Evolutionary conservation across 2,113 vertebrate species (phyloP).

Genomic region (Suncus etruscus): DNA sequence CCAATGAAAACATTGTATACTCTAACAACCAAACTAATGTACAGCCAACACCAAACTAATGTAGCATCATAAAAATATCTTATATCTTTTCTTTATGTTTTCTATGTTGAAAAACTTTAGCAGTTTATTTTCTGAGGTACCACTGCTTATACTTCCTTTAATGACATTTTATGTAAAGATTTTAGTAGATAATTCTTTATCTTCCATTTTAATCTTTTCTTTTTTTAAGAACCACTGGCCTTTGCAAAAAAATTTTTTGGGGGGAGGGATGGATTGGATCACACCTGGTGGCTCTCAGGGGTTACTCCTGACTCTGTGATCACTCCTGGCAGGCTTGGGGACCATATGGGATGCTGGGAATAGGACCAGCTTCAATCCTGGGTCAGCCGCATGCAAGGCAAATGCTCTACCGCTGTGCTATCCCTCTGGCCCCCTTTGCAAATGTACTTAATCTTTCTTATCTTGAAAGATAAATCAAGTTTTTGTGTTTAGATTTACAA

Average conservation of each 20-base stretch:
- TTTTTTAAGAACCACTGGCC: conserved; percentile 8
- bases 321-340: too few species aligned
- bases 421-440: background rate
- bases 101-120: conserved; percentile 33
- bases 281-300: too few species aligned
- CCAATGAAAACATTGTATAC: background rate
- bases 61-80: conserved; percentile 38
- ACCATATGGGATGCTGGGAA: too few species aligned
- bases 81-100: conserved; percentile 39
- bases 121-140: conserved; percentile 39
- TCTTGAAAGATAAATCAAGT: background rate
- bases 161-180: conserved; percentile 21
- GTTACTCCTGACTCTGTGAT: too few species aligned
- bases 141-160: background rate
- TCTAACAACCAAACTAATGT: background rate
- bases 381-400: too few species aligned
- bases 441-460: background rate
- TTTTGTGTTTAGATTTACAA: background rate
- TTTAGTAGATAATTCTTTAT: background rate
- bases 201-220: conserved; percentile 18
- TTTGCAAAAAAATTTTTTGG: background rate
- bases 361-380: too few species aligned
- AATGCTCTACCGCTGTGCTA: too few species aligned
- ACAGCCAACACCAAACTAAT: conserved; percentile 40
- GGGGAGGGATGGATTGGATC: too few species aligned